These are phyloP conservation scores for Iguana delicatissima DNA, from an alignment of 2,797 vertebrate species.

Conservation along the genomic window DNA sequence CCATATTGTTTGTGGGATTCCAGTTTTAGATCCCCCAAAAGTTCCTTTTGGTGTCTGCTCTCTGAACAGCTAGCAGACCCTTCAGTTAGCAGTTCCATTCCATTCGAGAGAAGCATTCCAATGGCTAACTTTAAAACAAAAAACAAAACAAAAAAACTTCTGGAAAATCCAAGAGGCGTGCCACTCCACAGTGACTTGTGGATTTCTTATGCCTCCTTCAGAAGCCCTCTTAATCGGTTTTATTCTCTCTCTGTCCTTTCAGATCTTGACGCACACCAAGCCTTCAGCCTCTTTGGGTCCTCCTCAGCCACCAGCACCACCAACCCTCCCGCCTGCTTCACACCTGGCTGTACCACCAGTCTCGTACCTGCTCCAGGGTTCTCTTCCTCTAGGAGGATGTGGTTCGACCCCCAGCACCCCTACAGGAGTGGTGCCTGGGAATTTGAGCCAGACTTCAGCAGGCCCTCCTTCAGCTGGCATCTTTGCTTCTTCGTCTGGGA, in stretches of 20 bases:
- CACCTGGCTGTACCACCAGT: conserved; percentile 72
- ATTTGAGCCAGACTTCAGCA: conserved; percentile 76
- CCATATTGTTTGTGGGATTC: neutral
- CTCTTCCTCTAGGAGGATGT: conserved; percentile 87
- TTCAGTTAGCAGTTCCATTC: neutral
- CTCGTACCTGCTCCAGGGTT: conserved; percentile 88
- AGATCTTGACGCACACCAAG: conserved; percentile 93
- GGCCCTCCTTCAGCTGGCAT: conserved; percentile 63
- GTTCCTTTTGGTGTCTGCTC: neutral
- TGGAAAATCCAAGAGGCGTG: neutral
- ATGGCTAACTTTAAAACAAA: no score
- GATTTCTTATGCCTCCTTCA: neutral
- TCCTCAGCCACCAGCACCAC: conserved; percentile 80
- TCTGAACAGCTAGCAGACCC: neutral
- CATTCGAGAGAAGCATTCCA: neutral
- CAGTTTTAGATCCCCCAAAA: neutral
- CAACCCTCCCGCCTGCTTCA: conserved; percentile 80
- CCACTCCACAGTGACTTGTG: neutral
- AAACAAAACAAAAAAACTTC: no score
- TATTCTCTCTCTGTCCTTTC: conserved; percentile 19
- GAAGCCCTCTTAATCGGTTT: neutral
- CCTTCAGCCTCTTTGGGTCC: conserved; percentile 78
- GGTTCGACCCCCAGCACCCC: conserved; percentile 86
- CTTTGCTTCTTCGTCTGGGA: conserved; percentile 46
- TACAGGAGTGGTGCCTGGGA: conserved; percentile 75